A percentile compares a stretch with the other conserved stretches of the same genome.
Conservation (phyloP, 1,140 invertebrate genomes). For the Hypothenemus hampei region DNA sequence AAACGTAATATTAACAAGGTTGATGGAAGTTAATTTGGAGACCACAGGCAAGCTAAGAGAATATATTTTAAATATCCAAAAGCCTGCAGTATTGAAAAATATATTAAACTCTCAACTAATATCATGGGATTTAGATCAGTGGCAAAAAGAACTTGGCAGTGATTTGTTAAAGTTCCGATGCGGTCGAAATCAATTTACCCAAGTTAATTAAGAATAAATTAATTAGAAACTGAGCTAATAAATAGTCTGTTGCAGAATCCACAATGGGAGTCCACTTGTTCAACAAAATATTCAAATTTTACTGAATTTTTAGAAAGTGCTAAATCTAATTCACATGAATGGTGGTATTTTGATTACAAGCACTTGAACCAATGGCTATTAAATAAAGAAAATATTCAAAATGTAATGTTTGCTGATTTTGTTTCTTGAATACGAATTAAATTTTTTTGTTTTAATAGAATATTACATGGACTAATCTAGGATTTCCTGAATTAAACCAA, state of each 20-base stretch:
- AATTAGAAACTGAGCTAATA: neutral
- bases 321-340: slow-evolving; percentile 47
- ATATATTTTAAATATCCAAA: slow-evolving; percentile 27
- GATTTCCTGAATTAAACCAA: slow-evolving; percentile 63
- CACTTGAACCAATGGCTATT: slow-evolving; percentile 67
- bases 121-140: slow-evolving; percentile 47
- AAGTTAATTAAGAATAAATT: slow-evolving; percentile 36
- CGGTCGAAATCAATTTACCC: slow-evolving; percentile 45
- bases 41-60: slow-evolving; percentile 9
- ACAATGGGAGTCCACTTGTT: slow-evolving; percentile 70
- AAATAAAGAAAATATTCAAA: slow-evolving; percentile 54
- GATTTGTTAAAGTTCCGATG: slow-evolving; percentile 47
- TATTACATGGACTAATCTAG: slow-evolving; percentile 71
- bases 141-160: slow-evolving; percentile 44
- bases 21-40: no score
- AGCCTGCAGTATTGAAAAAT: slow-evolving; percentile 36
- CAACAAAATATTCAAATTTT: slow-evolving; percentile 53
- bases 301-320: slow-evolving; percentile 56
- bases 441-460: slow-evolving; percentile 45
- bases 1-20: no score
- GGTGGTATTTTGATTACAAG: slow-evolving; percentile 85
- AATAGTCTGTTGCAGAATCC: slow-evolving; percentile 50
- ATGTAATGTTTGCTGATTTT: slow-evolving; percentile 44
- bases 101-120: slow-evolving; percentile 45
- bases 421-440: slow-evolving; percentile 2